Percentiles rank a stretch among this genome's conserved stretches.
Conservation (phyloP, 2,888 invertebrate species). For the Cepaea hortensis region DNA sequence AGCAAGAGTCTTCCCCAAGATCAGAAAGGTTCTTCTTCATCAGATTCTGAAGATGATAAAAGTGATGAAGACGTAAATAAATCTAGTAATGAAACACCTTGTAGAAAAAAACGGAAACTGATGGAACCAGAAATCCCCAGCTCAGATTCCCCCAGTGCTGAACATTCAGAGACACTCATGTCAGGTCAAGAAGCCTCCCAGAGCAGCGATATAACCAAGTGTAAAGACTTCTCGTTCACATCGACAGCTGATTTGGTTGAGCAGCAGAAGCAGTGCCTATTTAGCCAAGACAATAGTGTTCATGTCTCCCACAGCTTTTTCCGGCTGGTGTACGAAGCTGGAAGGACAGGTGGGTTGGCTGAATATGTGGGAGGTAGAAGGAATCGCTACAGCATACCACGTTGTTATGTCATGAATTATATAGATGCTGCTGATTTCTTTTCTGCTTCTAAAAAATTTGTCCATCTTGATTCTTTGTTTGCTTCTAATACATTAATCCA, state of each 20-base stretch:
- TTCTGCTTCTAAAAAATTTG: too few relatives aligned
- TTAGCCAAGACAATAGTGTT: constrained; percentile 45
- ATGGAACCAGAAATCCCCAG: neutral
- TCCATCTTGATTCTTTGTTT: too few relatives aligned
- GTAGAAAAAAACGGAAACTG: neutral
- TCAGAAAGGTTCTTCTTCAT: constrained; percentile 3
- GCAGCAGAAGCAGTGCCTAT: constrained; percentile 33
- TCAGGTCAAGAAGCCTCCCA: neutral
- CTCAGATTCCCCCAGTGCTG: neutral
- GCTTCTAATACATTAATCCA: too few relatives aligned
- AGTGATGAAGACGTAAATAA: neutral
- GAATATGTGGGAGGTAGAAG: neutral
- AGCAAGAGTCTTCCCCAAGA: neutral
- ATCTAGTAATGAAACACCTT: neutral
- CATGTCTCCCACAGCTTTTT: constrained; percentile 57
- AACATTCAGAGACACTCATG: neutral
- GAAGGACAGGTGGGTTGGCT: constrained; percentile 55
- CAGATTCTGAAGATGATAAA: neutral
- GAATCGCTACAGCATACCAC: too few relatives aligned
- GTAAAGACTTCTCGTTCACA: constrained; percentile 15
- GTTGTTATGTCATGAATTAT: too few relatives aligned
- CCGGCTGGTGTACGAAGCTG: constrained; percentile 53
- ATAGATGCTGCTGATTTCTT: too few relatives aligned
- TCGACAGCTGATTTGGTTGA: constrained; percentile 36
- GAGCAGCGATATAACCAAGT: neutral